Base-by-base conservation (phyloP, 1,140 invertebrate genomes). In the Drosophila parabipectinata region DNA sequence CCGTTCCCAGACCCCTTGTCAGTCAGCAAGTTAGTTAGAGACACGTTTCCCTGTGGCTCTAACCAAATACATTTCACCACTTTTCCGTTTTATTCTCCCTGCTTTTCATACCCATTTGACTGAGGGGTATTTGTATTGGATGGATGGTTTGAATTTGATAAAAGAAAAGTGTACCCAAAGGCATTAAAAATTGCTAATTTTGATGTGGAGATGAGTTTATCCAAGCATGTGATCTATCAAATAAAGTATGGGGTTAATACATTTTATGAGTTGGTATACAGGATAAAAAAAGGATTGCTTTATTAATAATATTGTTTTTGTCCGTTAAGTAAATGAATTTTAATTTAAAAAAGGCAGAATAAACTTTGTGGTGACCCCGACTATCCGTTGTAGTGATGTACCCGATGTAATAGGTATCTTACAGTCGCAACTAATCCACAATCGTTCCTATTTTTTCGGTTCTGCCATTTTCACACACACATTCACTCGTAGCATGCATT, bases 391-490 rank as follows among this genome's bases (percentile, higher is more conserved):
- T 32, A 8, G 32, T 32, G 9, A 32, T 2, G 21, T 21, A 21
- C 8, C 30, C 30, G 6, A 32, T 10, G 32, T 45, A 45, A 6
- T 2, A 4, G 44, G 44, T 24, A 47, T 24, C 44, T 18, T 14
- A 9, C 9, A 47, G 15, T 47, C 44, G 7, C 9, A 18, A 47
- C 15, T 9, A 9, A 4, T 18, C 41, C 41, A 44, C 2, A 45
- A 45, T 18, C 9, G 8, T 26, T 68, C 34, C 56, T 75, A 50
- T 69, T 57, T 68, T 28, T 58, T 64, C 56, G 47, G 69, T 76
- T 75, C 75, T 76, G 57, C 71, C 71, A 75, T 78, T 82, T 82
- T 66, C 74, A 79, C 77, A 77, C 39, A 66, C 61, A 73, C 54
- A 32, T 47, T 5, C 6, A 28, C 6, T 28, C 26, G 62, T 74